Conservation (phyloP, 2,888 invertebrate genomes). For the Calameuta pallipes region DNA sequence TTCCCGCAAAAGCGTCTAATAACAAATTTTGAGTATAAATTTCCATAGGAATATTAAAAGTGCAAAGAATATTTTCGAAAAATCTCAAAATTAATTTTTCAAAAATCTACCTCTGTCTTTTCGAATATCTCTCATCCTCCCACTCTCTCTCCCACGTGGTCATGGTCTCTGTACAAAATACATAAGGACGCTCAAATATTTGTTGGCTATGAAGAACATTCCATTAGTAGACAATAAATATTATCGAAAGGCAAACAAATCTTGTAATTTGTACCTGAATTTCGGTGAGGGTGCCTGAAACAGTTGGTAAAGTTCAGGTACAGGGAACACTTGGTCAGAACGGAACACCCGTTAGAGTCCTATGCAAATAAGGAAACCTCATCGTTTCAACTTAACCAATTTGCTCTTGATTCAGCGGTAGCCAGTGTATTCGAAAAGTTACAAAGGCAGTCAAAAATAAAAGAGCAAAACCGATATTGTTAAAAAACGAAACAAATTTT, state of each 20-base stretch:
- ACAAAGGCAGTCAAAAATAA: background rate
- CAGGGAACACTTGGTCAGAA: background rate
- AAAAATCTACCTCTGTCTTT: background rate
- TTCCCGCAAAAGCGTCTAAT: background rate
- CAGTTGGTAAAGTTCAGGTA: conserved; percentile 11
- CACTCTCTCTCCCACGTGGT: no score
- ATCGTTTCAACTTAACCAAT: conserved; percentile 10
- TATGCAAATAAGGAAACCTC: conserved; percentile 16
- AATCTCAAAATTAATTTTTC: background rate
- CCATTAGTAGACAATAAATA: conserved; percentile 20
- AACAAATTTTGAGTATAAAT: background rate
- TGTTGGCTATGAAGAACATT: conserved; percentile 16
- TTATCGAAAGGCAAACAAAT: conserved; percentile 16
- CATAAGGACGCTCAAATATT: conserved; percentile 17
- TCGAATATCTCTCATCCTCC: background rate
- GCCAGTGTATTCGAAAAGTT: background rate
- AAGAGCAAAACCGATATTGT: background rate
- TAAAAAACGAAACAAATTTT: background rate
- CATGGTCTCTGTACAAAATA: background rate
- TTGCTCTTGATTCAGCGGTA: conserved; percentile 7
- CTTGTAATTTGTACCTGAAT: conserved; percentile 21
- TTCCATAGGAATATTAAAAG: no score
- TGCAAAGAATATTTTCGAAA: background rate
- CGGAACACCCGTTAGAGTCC: conserved; percentile 14
- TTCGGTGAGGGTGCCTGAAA: conserved; percentile 10